A percentile compares a stretch with the other conserved stretches of the same genome.
phyloP scores from a whole-genome alignment of 2,113 vertebrate genomes.

The Picathartes gymnocephalus region DNA sequence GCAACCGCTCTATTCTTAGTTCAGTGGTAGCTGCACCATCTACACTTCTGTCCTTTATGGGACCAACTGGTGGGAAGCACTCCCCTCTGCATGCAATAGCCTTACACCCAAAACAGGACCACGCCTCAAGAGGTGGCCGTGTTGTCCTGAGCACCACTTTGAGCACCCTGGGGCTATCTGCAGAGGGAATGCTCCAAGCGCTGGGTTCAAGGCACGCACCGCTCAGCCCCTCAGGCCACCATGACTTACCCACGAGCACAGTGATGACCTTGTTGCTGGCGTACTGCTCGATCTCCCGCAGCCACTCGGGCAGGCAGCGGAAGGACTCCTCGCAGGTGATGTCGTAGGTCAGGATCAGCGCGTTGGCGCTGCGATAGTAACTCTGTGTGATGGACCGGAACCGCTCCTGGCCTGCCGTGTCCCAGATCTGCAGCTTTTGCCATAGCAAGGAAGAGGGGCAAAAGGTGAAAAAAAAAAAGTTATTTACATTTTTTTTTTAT shows the following conservation, averaged over 20 bases:
- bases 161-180: not conserved
- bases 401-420: constrained; percentile 96
- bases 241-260: constrained; percentile 91
- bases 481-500: not conserved
- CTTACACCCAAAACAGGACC: not conserved
- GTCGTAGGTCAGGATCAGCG: constrained; percentile 96
- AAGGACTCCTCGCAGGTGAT: constrained; percentile 99
- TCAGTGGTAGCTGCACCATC: not conserved
- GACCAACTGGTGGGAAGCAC: not conserved
- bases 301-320: constrained; percentile 97
- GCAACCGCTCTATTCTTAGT: not conserved
- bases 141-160: not conserved
- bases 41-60: not conserved
- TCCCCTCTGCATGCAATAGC: not conserved
- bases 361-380: constrained; percentile 97
- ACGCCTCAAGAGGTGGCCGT: not conserved
- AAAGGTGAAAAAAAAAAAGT: not conserved
- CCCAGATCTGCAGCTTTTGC: constrained; percentile 96
- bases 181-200: not conserved
- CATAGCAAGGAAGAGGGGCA: not conserved
- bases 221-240: fast-evolving
- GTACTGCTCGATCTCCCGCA: constrained; percentile 97
- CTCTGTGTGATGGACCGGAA: constrained; percentile 99
- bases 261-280: constrained; percentile 98
- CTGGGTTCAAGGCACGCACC: not conserved